A percentile compares a stretch with the other conserved stretches of the same genome.
Evolutionary conservation across 2,797 vertebrate species (phyloP).

Genomic region (Linurgus olivaceus): DNA sequence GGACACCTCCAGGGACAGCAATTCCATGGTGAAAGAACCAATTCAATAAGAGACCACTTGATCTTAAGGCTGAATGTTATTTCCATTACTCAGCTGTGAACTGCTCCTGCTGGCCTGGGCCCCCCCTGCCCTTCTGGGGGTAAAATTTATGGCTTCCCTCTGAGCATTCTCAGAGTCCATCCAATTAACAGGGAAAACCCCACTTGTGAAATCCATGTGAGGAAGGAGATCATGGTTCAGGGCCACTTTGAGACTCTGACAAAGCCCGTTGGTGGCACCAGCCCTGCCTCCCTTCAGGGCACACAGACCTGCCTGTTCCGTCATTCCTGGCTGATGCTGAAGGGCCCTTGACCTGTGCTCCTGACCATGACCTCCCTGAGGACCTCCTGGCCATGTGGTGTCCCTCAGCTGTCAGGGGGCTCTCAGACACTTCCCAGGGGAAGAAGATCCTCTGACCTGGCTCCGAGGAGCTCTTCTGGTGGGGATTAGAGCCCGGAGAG

Average conservation of each 20-base stretch:
- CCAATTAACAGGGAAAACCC: not conserved
- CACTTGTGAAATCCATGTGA: not conserved
- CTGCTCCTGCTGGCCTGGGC: not conserved
- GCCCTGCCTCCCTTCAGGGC: not conserved
- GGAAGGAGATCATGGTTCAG: not conserved
- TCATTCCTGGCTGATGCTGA: fast-evolving
- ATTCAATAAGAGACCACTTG: fast-evolving
- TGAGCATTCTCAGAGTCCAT: not conserved
- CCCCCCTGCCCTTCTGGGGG: not conserved
- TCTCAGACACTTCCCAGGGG: not conserved
- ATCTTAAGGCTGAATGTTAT: not conserved
- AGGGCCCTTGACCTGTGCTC: not conserved
- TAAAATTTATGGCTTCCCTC: not conserved
- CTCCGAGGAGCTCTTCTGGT: not conserved
- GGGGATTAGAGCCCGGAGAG: not conserved
- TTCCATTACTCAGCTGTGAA: not conserved
- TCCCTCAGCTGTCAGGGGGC: not conserved
- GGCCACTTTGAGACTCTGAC: not conserved
- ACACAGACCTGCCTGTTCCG: not conserved
- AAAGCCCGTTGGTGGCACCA: fast-evolving
- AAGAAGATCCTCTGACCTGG: not conserved
- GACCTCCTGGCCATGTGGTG: fast-evolving
- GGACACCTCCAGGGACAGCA: not conserved
- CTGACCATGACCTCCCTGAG: not conserved
- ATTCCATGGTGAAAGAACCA: not conserved